Evolutionary conservation across 2,888 invertebrate genomes (phyloP), one percentile per base, ranked within the genome.

Genomic region (Lasioglossum morio): DNA sequence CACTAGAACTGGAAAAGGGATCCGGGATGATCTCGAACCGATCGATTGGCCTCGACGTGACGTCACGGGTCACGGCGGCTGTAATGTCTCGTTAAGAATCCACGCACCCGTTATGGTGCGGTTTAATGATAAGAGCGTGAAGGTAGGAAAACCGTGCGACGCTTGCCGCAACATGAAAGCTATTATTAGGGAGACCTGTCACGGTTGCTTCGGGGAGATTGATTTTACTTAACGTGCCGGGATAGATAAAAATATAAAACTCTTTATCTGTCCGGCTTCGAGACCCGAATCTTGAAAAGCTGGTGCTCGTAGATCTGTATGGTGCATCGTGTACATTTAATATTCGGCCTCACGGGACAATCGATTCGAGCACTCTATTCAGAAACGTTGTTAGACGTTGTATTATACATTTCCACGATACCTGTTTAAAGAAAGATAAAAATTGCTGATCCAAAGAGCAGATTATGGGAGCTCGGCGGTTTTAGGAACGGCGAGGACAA

Each of bases 1-100:
- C 86, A 77, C 84, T 87, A 86, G 90, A 89, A 88, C 90, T 89
- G 90, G 85, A 85, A 91, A 90, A 91, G 84, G 88, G 90, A 91
- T 86, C 88, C 84, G 86, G 77, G 89, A 90, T 90, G 89, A 91
- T 91, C 90, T 89, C 79, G 72, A 79, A 82, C 84, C 89, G 86
- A 89, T 91, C 90, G 90, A 91, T 91, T 85, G 89, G 86, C 75
- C 85, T 84, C 87, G 82, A 80, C 37, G 48, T 89, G 90, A 90
- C 88, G 89, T 90, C 85, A 89, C 46, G 84, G 85, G 79, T 82
- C 79, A 77, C 86, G 73, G 77, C 66, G 85, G 81, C 86, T 77
- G 78, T 87, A 86, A 70, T 77, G 87, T 88, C 89, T 82, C 81
- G 87, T 89, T 89, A 87, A 85, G 82, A 84, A 88, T 77, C 85